These are phyloP conservation scores for Dipodomys ordii DNA, from an alignment of 2,113 vertebrate species.

Conservation along the genomic window DNA sequence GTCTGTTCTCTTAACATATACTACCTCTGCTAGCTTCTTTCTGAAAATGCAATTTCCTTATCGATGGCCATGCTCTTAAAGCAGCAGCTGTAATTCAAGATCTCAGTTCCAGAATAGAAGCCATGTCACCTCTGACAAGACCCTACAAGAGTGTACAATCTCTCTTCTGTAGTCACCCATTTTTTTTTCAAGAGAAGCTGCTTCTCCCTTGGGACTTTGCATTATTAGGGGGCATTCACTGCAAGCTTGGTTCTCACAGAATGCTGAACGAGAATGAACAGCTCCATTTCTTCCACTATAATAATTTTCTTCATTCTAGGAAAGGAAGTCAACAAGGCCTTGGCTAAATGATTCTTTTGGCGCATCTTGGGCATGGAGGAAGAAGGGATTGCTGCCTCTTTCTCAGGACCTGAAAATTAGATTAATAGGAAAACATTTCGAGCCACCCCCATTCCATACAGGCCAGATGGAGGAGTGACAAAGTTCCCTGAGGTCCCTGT, in stretches of 20 bases:
- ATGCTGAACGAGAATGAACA: not conserved
- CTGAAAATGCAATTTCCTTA: not conserved
- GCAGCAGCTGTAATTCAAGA: not conserved
- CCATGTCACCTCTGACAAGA: not conserved
- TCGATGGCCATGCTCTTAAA: not conserved
- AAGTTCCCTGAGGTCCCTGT: not conserved
- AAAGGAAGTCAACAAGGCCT: too few relatives aligned
- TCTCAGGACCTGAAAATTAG: not conserved
- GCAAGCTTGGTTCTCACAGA: not conserved
- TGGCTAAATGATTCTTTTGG: not conserved
- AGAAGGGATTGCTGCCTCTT: not conserved
- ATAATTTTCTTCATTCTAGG: not conserved
- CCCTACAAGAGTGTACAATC: not conserved
- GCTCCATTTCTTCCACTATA: not conserved
- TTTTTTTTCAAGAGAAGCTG: not conserved
- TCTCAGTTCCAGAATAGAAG: not conserved
- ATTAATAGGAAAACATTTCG: not conserved
- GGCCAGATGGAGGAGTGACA: not conserved
- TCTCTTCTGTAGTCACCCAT: not conserved
- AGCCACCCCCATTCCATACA: not conserved
- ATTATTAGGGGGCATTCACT: not conserved
- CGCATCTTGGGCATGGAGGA: not conserved
- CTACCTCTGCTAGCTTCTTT: slow-evolving; percentile 35
- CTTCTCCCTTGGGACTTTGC: not conserved
- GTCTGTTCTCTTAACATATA: not conserved